Evolutionary conservation across 1,140 invertebrate genomes (phyloP).

Genomic region (Aphidius ervi): DNA sequence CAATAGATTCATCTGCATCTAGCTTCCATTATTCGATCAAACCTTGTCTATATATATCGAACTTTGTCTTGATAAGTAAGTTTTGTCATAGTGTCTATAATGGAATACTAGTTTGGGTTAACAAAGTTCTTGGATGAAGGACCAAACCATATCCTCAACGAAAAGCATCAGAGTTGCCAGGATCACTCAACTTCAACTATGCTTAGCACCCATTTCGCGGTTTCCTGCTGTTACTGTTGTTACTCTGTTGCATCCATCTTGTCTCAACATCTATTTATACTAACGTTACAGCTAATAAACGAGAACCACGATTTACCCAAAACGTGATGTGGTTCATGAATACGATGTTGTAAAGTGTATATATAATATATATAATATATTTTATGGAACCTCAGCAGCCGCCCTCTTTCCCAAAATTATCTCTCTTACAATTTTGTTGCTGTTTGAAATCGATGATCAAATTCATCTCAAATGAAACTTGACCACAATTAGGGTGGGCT

Average conservation of each 20-base stretch:
- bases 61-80: conserved; percentile 24
- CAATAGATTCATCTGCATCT: conserved; percentile 27
- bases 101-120: conserved; percentile 16
- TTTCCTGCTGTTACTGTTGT: too few species aligned
- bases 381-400: too few species aligned
- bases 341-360: background rate
- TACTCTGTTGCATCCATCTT: background rate
- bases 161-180: background rate
- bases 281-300: background rate
- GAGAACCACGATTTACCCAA: background rate
- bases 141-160: background rate
- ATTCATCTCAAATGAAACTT: background rate
- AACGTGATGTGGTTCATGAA: background rate
- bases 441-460: background rate
- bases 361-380: too few species aligned
- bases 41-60: conserved; percentile 14
- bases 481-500: too few species aligned
- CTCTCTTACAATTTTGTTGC: background rate
- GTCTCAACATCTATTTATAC: background rate
- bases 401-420: background rate
- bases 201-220: too few species aligned
- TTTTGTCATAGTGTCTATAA: conserved; percentile 20
- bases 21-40: conserved; percentile 21
- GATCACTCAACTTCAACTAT: background rate
- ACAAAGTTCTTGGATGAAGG: background rate